Evolutionary conservation across 2,113 vertebrate species (phyloP).

Genomic region (Psittacula cyanocephala): DNA sequence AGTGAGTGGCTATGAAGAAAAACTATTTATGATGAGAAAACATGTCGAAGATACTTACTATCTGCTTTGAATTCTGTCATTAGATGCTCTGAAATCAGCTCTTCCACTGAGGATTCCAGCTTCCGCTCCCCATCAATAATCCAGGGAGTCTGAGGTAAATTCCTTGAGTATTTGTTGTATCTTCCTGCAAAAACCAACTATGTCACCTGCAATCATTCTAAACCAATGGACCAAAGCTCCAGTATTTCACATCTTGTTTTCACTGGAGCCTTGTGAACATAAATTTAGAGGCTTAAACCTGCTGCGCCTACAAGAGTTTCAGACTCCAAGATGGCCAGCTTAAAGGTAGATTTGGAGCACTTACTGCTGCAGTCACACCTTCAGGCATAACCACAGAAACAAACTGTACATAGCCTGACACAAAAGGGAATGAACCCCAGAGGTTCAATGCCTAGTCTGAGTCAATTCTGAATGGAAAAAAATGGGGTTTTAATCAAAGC

Average conservation of each 20-base stretch:
- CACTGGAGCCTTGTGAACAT: background rate
- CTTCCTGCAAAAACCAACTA: conserved; percentile 78
- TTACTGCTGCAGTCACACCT: background rate
- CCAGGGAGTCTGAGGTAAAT: conserved; percentile 96
- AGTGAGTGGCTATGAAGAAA: background rate
- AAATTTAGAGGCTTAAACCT: background rate
- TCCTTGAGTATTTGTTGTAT: conserved; percentile 96
- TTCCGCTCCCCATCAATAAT: conserved; percentile 94
- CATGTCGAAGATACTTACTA: conserved; percentile 73
- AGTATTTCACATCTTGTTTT: background rate
- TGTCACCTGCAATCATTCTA: background rate
- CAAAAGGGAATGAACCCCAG: background rate
- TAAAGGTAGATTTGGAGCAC: background rate
- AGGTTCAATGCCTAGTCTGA: background rate
- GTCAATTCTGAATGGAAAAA: background rate
- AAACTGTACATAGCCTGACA: background rate
- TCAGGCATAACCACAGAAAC: background rate
- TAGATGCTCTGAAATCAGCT: conserved; percentile 90
- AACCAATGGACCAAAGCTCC: background rate
- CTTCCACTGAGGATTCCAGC: conserved; percentile 97
- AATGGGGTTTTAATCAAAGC: background rate
- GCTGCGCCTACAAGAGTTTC: background rate
- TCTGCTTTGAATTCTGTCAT: conserved; percentile 85
- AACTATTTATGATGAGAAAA: background rate
- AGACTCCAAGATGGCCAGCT: background rate